Base-by-base conservation (phyloP, 2,888 invertebrate species). In the Scaeva pyrastri region DNA sequence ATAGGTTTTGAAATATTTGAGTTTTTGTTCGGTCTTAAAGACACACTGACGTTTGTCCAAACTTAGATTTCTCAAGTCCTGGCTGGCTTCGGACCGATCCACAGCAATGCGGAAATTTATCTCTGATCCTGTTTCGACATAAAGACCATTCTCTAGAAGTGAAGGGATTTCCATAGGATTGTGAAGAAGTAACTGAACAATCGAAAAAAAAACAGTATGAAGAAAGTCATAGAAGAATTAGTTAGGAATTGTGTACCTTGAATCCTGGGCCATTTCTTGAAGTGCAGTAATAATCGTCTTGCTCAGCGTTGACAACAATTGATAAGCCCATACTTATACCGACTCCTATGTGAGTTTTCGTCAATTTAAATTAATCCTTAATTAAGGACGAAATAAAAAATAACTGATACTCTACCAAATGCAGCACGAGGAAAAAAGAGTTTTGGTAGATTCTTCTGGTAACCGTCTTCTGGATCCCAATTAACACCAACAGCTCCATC, bases 81-180 rank as follows among this genome's bases (percentile, higher is more conserved):
- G 89, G 21, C 94, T 94, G 0, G 96, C 95, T 88, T 95, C 95
- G 12, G 94, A 93, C 78, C 96, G 95, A 14, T 93, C 93, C 0
- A 96, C 95, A 55, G 93, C 92, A 23, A 97, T 94, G 0, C 95
- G 94, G 68, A 96, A 94, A 12, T 95, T 93, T 0, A 95, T 94
- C 90, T 97, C 96, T 39, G 94, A 92, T 0, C 97, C 96, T 0
- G 96, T 95, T 58, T 94, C 94, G 68, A 96, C 92, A 1, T 96
- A 93, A 71, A 96, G 94, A 0, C 96, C 96, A 79, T 95, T 94
- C 88, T 96, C 95, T 6, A 95, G 94, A 80, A 97, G 94, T 90
- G 95, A 96, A 0, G 97, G 97, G 0, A 95, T 95, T 91, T 97
- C 97, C 0, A 96, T 95, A 0, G 97, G 96, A 91, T 95, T 97